These are phyloP conservation scores for Mesocricetus auratus DNA, from an alignment of 2,113 vertebrate genomes.

Conservation along the genomic window DNA sequence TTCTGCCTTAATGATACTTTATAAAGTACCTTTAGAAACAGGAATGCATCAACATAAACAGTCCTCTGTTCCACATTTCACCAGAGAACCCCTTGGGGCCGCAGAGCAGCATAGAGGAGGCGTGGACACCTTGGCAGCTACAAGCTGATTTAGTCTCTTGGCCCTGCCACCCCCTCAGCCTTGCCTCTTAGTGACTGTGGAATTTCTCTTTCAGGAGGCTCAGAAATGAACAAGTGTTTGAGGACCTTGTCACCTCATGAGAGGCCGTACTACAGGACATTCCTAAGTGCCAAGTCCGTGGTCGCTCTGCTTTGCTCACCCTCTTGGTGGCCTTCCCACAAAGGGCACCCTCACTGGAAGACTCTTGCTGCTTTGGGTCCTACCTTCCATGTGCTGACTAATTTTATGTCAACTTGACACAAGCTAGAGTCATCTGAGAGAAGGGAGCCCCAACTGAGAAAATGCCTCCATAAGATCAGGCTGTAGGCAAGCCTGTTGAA, in stretches of 20 bases:
- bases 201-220: not conserved
- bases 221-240: not conserved
- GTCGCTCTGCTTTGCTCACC: not conserved
- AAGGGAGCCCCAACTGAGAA: not conserved
- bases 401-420: not conserved
- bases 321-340: not conserved
- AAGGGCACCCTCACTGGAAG: accelerated
- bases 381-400: not conserved
- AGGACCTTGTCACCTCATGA: not conserved
- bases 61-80: accelerated
- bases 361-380: not conserved
- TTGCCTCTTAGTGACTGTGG: not conserved
- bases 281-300: not conserved
- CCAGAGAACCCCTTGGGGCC: not conserved
- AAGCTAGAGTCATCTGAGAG: not conserved
- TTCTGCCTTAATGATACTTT: not conserved
- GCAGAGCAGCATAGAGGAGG: not conserved
- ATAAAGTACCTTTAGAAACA: not conserved
- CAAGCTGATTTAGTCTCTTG: not conserved
- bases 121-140: not conserved
- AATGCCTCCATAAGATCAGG: not conserved
- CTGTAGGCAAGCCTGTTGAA: not conserved
- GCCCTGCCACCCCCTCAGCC: not conserved
- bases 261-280: not conserved
- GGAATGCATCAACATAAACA: not conserved